Percentiles rank a stretch among this genome's conserved stretches.
Evolutionary conservation across 2,888 invertebrate species (phyloP).

Genomic region (Hirtodrosophila alboralis): DNA sequence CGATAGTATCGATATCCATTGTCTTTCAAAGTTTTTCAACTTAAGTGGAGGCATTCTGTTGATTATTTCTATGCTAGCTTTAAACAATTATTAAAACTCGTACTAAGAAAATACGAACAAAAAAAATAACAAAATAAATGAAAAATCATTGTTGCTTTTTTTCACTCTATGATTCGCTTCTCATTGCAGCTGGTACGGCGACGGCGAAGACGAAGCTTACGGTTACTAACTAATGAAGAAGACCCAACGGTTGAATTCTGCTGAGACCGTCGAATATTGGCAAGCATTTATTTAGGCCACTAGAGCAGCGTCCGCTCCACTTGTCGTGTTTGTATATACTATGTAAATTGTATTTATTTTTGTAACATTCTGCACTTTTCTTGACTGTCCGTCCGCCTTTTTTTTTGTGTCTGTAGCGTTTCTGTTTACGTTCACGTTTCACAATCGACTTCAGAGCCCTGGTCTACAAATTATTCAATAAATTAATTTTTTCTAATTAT

Average conservation of each 20-base stretch:
- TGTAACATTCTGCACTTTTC: conserved; percentile 37
- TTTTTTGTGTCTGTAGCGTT: conserved; percentile 10
- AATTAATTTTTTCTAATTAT: conserved; percentile 11
- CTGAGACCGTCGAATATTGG: conserved; percentile 53
- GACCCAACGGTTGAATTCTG: conserved; percentile 32
- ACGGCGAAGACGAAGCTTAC: conserved; percentile 17
- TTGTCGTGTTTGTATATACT: conserved; percentile 20
- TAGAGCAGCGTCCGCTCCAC: conserved; percentile 40
- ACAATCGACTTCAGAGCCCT: conserved; percentile 6
- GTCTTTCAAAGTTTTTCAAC: no score
- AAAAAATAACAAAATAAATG: conserved; percentile 49
- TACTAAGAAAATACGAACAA: conserved; percentile 7
- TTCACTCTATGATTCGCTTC: conserved; percentile 44
- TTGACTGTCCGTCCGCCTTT: conserved; percentile 10
- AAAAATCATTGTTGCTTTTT: conserved; percentile 44
- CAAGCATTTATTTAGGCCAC: conserved; percentile 51
- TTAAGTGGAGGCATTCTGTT: conserved; percentile 4
- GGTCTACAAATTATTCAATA: conserved; percentile 33
- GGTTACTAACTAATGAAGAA: conserved; percentile 38
- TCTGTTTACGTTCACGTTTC: conserved; percentile 31
- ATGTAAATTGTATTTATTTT: conserved; percentile 29
- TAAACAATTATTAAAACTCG: conserved; percentile 17
- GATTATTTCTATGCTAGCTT: conserved; percentile 29
- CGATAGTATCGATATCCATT: not conserved
- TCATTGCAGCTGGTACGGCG: conserved; percentile 62